Percentiles rank a stretch among this genome's conserved stretches.
These are phyloP conservation scores for Ophioderma brevispina DNA, from an alignment of 35 echinoderm and acorn worm species.

Conservation along the genomic window DNA sequence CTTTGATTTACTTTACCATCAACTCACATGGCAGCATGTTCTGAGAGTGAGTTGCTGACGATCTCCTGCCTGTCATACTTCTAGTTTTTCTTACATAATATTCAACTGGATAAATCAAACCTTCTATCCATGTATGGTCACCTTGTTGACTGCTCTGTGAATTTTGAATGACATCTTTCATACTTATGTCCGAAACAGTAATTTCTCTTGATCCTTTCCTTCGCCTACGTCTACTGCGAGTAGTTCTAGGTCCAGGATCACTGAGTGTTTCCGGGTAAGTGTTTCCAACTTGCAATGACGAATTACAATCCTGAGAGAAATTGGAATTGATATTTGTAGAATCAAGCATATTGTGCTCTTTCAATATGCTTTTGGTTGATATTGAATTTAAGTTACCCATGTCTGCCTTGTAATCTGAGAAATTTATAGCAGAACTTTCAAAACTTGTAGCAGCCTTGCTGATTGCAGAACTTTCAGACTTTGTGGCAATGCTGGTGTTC, in stretches of 20 bases:
- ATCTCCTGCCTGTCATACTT: slow-evolving; percentile 49
- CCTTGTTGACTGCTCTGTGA: slow-evolving; percentile 48
- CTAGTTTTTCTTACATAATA: slow-evolving; percentile 84
- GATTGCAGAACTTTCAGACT: too few relatives aligned
- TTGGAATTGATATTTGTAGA: too few relatives aligned
- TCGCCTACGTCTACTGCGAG: neutral
- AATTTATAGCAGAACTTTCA: too few relatives aligned
- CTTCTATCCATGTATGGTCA: slow-evolving; percentile 71
- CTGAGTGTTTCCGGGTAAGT: neutral
- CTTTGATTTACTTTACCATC: neutral
- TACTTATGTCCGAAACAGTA: slow-evolving; percentile 49
- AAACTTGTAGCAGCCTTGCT: too few relatives aligned
- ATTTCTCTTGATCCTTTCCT: slow-evolving; percentile 8
- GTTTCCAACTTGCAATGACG: too few relatives aligned
- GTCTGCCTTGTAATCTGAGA: too few relatives aligned
- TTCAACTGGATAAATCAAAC: slow-evolving; percentile 73
- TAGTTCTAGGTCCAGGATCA: neutral
- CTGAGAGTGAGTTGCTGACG: neutral
- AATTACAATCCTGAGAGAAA: too few relatives aligned
- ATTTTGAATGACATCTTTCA: slow-evolving; percentile 50
- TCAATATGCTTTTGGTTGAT: too few relatives aligned
- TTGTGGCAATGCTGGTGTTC: too few relatives aligned
- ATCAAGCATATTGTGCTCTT: too few relatives aligned
- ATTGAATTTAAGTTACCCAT: too few relatives aligned
- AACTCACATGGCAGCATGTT: slow-evolving; percentile 3